Percentiles rank a stretch among this genome's conserved stretches.
phyloP scores from a whole-genome alignment of 2,113 vertebrate genomes.

The Cervus canadensis region DNA sequence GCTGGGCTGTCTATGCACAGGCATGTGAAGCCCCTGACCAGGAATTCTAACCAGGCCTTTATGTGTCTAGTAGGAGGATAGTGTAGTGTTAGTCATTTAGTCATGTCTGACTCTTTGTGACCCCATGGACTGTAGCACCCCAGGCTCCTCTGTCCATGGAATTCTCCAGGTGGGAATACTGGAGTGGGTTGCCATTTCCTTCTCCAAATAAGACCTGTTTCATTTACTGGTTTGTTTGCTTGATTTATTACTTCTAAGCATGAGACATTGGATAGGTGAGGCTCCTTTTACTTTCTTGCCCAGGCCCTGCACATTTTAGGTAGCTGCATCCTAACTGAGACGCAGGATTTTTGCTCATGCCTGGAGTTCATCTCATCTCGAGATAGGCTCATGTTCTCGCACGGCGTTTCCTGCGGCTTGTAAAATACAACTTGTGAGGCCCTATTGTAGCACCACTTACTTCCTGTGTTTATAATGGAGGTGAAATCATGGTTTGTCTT shows the following conservation, averaged over 20 bases:
- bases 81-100: neutral
- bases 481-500: neutral
- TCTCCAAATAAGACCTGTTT: neutral
- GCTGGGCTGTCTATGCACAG: neutral
- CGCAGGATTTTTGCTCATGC: neutral
- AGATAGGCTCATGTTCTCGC: neutral
- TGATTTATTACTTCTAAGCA: neutral
- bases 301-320: neutral
- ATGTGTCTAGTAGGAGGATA: neutral
- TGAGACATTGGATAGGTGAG: neutral
- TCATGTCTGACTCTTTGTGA: neutral
- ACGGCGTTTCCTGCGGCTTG: neutral
- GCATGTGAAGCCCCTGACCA: neutral
- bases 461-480: slow-evolving; percentile 16
- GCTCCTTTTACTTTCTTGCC: neutral
- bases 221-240: neutral
- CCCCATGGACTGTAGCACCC: neutral
- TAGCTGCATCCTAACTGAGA: neutral
- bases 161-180: neutral
- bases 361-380: neutral
- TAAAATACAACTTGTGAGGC: neutral
- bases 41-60: neutral
- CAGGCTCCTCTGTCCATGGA: neutral
- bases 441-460: neutral
- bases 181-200: neutral